A percentile compares a stretch with the other conserved stretches of the same genome.
Evolutionary conservation across 1,140 invertebrate genomes (phyloP).

Genomic region (Acyrthosiphon pisum): DNA sequence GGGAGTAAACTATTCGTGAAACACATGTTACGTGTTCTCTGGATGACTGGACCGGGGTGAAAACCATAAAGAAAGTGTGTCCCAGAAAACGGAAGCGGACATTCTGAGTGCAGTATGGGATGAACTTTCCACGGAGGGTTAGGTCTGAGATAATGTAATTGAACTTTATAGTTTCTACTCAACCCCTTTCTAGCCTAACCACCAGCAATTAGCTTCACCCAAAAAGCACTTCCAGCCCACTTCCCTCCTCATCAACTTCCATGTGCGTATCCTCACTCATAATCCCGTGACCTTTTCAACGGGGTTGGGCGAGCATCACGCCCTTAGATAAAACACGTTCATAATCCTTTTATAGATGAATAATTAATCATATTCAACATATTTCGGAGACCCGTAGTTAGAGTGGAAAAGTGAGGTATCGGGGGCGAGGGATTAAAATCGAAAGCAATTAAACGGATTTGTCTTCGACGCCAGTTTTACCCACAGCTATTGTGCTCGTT

Average conservation of each 20-base stretch:
- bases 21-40: background rate
- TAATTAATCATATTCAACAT: conserved; percentile 2
- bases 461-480: background rate
- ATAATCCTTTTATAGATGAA: conserved; percentile 12
- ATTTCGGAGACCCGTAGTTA: background rate
- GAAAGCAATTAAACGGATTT: background rate
- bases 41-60: background rate
- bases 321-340: background rate
- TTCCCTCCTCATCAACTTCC: background rate
- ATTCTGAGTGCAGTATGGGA: background rate
- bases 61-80: conserved; percentile 1
- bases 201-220: conserved; percentile 29
- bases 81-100: background rate
- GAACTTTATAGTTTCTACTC: conserved; percentile 29
- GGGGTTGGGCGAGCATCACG: background rate
- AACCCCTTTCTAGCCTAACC: background rate
- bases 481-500: background rate
- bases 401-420: background rate
- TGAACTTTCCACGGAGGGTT: conserved; percentile 9
- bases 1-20: background rate
- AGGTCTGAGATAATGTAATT: conserved; percentile 31
- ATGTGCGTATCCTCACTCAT: conserved; percentile 1
- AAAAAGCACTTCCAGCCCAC: background rate
- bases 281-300: conserved; percentile 9
- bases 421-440: background rate